Evolutionary conservation across 2,797 vertebrate species (phyloP).

Genomic region (Acridotheres tristis): DNA sequence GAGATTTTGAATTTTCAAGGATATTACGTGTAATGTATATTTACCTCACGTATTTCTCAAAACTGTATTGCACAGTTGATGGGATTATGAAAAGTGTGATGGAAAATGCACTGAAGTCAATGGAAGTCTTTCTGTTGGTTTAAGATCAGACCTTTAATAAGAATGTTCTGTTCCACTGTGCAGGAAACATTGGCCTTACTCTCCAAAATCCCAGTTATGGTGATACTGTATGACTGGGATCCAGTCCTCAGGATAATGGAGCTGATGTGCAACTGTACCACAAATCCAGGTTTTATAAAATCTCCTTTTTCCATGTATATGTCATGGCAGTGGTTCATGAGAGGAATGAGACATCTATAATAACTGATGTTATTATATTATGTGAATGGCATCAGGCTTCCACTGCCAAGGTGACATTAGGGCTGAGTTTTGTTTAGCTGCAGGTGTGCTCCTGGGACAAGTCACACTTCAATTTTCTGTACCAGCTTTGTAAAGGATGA

Average conservation of each 20-base stretch:
- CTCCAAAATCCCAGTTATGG: background rate
- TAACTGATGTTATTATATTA: background rate
- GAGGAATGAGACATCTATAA: background rate
- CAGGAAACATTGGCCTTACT: background rate
- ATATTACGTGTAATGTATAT: background rate
- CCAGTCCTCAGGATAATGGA: background rate
- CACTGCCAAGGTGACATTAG: background rate
- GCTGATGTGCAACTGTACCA: background rate
- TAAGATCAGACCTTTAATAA: background rate
- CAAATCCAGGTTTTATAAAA: background rate
- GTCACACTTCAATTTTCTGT: background rate
- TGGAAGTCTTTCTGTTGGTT: background rate
- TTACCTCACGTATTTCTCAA: background rate
- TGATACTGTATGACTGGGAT: background rate
- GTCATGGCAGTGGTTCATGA: background rate
- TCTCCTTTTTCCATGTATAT: background rate
- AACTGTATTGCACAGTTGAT: background rate
- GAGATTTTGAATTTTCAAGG: background rate
- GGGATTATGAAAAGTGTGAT: background rate
- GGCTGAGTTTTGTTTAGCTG: accelerated
- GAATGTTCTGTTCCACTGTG: accelerated
- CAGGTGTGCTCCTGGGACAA: background rate
- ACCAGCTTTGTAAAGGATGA: no score
- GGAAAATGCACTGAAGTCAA: background rate
- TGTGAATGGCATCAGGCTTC: background rate